Evolutionary conservation across 1,140 invertebrate species (phyloP).

Genomic region (Odontomachus brunneus): DNA sequence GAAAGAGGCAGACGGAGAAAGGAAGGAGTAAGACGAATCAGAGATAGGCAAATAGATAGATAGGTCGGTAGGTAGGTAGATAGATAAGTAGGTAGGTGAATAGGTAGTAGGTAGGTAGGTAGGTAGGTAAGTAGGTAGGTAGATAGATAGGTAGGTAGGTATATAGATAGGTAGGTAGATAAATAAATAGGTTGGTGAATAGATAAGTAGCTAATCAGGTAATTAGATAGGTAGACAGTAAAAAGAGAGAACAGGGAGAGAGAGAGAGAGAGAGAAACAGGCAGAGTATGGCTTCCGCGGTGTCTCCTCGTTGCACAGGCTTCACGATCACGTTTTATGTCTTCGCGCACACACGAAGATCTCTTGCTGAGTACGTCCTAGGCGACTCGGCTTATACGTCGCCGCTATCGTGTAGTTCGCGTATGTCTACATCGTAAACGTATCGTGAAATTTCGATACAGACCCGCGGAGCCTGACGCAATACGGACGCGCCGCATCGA

Average conservation of each 20-base stretch:
- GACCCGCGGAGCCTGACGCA: conserved; percentile 15
- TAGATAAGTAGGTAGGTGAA: not conserved
- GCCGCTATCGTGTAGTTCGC: not conserved
- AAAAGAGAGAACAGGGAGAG: not conserved
- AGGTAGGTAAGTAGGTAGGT: not conserved
- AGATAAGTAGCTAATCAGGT: too few relatives aligned
- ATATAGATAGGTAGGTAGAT: not conserved
- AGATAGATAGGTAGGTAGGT: too few relatives aligned
- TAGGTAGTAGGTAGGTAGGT: not conserved
- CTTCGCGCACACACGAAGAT: not conserved
- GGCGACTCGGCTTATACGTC: not conserved
- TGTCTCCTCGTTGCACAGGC: not conserved
- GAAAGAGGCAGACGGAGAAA: not conserved
- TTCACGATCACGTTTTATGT: not conserved
- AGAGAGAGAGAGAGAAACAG: not conserved
- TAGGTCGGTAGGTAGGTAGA: not conserved
- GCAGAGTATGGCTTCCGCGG: not conserved
- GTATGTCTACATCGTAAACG: conserved; percentile 37
- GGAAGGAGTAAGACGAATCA: not conserved
- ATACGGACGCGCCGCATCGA: conserved; percentile 48
- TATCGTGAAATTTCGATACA: conserved; percentile 14
- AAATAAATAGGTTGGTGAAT: too few relatives aligned
- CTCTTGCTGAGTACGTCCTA: not conserved
- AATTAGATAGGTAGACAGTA: not conserved
- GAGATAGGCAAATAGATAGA: not conserved